Percentiles rank a stretch among this genome's conserved stretches.
These are phyloP conservation scores for Chelonia mydas DNA, from an alignment of 2,797 vertebrate species.

Conservation along the genomic window DNA sequence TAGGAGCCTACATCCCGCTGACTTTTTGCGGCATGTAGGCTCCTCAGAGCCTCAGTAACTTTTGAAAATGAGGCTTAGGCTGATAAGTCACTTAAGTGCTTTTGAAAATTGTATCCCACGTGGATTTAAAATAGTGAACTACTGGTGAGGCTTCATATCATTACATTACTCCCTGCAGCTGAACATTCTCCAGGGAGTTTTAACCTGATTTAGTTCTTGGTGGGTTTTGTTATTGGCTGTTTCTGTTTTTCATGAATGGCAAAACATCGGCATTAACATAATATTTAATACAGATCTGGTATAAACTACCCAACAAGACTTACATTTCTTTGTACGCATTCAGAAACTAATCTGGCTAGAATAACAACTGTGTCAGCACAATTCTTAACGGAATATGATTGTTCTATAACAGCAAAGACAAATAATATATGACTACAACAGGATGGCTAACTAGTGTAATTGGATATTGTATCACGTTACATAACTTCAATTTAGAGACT, in stretches of 20 bases:
- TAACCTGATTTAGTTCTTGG: neutral
- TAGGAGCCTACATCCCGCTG: neutral
- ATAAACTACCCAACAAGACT: neutral
- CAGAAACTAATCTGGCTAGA: neutral
- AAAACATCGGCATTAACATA: neutral
- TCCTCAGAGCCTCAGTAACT: neutral
- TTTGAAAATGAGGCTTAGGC: neutral
- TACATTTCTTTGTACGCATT: neutral
- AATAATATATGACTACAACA: neutral
- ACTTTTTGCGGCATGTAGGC: neutral
- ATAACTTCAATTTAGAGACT: conserved; percentile 42
- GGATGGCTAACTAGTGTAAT: conserved; percentile 25
- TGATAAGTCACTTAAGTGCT: neutral
- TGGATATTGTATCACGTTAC: conserved; percentile 4
- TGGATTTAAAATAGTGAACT: neutral
- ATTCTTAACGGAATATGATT: neutral
- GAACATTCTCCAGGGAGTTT: neutral
- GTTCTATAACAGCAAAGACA: neutral
- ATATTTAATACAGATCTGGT: neutral
- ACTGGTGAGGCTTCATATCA: neutral
- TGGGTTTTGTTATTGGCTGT: neutral
- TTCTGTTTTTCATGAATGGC: neutral
- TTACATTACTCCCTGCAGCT: neutral
- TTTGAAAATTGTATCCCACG: neutral
- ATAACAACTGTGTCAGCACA: neutral